Percentiles rank a stretch among this genome's conserved stretches.
These are phyloP conservation scores for Atherinomorus stipes DNA, from an alignment of 2,113 vertebrate genomes.

Conservation along the genomic window DNA sequence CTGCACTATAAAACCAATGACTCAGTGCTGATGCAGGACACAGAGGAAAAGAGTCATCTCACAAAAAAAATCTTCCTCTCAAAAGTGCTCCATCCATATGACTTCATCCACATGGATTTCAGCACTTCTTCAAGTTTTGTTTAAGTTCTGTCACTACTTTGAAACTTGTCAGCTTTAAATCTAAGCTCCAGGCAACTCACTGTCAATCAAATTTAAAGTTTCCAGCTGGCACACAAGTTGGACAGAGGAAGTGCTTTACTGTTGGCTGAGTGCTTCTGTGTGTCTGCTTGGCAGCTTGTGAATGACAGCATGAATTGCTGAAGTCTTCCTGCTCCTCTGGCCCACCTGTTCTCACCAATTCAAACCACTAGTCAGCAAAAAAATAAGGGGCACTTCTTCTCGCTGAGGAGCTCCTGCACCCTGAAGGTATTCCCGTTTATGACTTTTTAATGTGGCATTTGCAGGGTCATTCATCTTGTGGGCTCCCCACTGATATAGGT, in stretches of 20 bases:
- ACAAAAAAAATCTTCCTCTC: slow-evolving; percentile 16
- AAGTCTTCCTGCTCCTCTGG: slow-evolving; percentile 42
- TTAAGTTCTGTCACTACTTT: slow-evolving; percentile 25
- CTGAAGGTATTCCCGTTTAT: slow-evolving; percentile 72
- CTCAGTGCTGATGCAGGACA: slow-evolving; percentile 68
- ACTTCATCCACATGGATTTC: slow-evolving; percentile 42
- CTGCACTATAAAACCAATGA: slow-evolving; percentile 64
- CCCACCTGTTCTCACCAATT: slow-evolving; percentile 44
- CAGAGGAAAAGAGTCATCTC: slow-evolving; percentile 34
- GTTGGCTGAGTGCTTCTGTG: slow-evolving; percentile 8
- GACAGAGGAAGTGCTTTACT: slow-evolving; percentile 8
- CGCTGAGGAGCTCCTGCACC: slow-evolving; percentile 54
- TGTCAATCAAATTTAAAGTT: slow-evolving; percentile 49
- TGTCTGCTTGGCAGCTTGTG: slow-evolving; percentile 7
- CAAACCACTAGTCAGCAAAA: slow-evolving; percentile 73
- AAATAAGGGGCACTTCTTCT: slow-evolving; percentile 42
- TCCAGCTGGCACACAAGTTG: slow-evolving; percentile 26
- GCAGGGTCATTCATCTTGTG: slow-evolving; percentile 72
- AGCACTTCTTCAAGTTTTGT: slow-evolving; percentile 51
- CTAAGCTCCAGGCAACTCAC: slow-evolving; percentile 5
- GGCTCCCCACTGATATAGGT: slow-evolving; percentile 47
- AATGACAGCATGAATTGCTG: slow-evolving; percentile 48
- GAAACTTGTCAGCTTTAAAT: slow-evolving; percentile 2
- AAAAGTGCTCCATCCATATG: slow-evolving; percentile 33
- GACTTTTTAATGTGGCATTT: slow-evolving; percentile 79